Base-by-base conservation (phyloP, 2,797 vertebrate genomes). In the Pangasius mekongensis region DNA sequence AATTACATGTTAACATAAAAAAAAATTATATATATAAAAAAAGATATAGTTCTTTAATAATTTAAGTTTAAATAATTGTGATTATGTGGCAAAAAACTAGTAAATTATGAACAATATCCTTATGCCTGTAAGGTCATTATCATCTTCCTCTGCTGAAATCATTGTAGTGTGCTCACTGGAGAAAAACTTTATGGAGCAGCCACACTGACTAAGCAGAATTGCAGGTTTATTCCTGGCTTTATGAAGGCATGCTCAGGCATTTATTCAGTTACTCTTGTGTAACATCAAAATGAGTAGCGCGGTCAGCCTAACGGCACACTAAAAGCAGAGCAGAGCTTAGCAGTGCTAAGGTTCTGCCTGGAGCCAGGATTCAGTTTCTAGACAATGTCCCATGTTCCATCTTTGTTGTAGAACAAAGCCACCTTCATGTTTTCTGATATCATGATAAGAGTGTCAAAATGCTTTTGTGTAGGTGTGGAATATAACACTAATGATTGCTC, bases 171-270 rank as follows among this genome's bases (percentile, higher is more conserved):
- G 66, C 60, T 85, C 84, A 89, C 78, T 36, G 36, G 89, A 89
- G 74, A 86, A 52, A 82, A 83, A 52, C 36, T 83, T 85, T 84
- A 83, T 71, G 30, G 86, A 86, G 74, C 84, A 84, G 80, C 56
- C 58, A n/a, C 54, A 87, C 60, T 71, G 87, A 84, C 87, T 33
- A 87, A 52, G 87, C 82, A 83, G 71, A 89, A 81, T 83, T 89
- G 73, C 62, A 77, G 89, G 84, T 83, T 77, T 5, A 39, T 39
- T 85, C 86, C 78, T 88, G 88, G 71, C 87, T 84, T 67, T 82
- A 77, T 89, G 88, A 89, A 91, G 85, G 86, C 85, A 88, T 83
- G 82, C 82, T n/a, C 20, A 52, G n/a, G 82, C 64, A 84, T 84
- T 84, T 84, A 69, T 84, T 84, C 82, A 84, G 64, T 67, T 84